Evolutionary conservation across 2,797 vertebrate genomes (phyloP), one percentile per base, ranked within the genome.

Genomic region (Poeciliopsis gracilis): DNA sequence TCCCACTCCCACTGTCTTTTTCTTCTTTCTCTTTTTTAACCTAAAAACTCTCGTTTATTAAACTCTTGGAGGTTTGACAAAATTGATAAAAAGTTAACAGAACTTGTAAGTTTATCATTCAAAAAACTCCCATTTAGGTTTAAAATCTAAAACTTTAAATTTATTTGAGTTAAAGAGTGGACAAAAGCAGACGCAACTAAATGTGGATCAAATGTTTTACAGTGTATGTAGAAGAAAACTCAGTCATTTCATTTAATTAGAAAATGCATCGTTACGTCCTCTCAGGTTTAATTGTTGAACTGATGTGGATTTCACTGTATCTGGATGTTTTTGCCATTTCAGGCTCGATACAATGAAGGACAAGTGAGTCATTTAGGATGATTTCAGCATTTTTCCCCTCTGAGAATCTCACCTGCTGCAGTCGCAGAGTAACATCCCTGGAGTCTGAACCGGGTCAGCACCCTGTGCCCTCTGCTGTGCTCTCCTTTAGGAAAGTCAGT

Each of bases 401-500:
- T 74, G 8, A 74, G 77, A 28, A 1, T 41, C 36, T 78, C 8
- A 0, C 51, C 49, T 4, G 2, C 57, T 33, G 57, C 76, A 66
- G 77, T 38, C 9, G 43, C 49, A 47, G 63, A 75, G 57, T 2
- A 76, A 46, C 77, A 30, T 59, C 45, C 12, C 25, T 20, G 66
- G 16, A 55, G 76, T 63, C 57, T 77, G 47, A 78, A 80, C 5
- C 25, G 18, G 36, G 76, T 76, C 77, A 73, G 33, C 76, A 84
- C 33, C 63, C 61, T 66, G 5, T 36, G 28, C 73, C 33, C 51
- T 55, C 69, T 72, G 57, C 53, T 63, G 8, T 51, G 55, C 74
- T 57, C 73, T 72, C 75, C 82, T 87, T 79, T 76, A 41, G 78
- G 80, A 69, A 86, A 61, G 51, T 76, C 72, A 12, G 79, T 84